Base-by-base conservation (phyloP, 64 coral and sea anemone genomes). In the Montipora foliosa region DNA sequence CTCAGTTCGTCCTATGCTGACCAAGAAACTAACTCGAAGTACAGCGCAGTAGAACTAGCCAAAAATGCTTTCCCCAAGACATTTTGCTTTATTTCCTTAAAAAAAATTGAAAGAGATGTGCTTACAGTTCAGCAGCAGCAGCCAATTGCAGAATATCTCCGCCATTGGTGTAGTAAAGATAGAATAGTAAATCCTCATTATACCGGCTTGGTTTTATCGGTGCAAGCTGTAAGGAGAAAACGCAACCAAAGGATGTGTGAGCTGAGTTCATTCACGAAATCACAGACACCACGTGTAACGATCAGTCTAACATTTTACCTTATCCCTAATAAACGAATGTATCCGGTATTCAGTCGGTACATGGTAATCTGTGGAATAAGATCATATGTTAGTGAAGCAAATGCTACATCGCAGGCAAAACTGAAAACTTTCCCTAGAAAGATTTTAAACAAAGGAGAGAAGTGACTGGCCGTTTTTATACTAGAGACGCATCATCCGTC, bases 101-200 rank as follows among this genome's bases (percentile, higher is more conserved):
- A 11, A 6, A 57, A 11, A 11, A 57, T 6, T 8, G 11, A 57
- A 11, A 17, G 5, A 24, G 3, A 59, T 82, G 7, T 89, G 91
- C 97, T 99, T 92, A 99, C 97, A 99, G 84, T 92, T 99, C 97
- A 53, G 97, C 97, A 7, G 97, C 95, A 76, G 97, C 95, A 15
- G 97, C 97, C 62, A 99, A 21, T 49, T 99, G 97, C 67, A 99
- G 87, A 80, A 99, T 96, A 80, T 99, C 97, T 25, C 97, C 97
- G 44, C 95, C 97, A 13, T 99, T 99, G 0, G 97, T 99, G 79
- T 99, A 99, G 77, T 99, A 99, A 16, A 99, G 89, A 81, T 99
- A 95, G 64, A 99, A 99, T 48, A 99, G 75, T 29, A 99, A 84
- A 90, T 99, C 97, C 67, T 99, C 97, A 4, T 79, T 78, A 24